phyloP scores from a whole-genome alignment of 2,113 vertebrate species.

The Noturus placidus region DNA sequence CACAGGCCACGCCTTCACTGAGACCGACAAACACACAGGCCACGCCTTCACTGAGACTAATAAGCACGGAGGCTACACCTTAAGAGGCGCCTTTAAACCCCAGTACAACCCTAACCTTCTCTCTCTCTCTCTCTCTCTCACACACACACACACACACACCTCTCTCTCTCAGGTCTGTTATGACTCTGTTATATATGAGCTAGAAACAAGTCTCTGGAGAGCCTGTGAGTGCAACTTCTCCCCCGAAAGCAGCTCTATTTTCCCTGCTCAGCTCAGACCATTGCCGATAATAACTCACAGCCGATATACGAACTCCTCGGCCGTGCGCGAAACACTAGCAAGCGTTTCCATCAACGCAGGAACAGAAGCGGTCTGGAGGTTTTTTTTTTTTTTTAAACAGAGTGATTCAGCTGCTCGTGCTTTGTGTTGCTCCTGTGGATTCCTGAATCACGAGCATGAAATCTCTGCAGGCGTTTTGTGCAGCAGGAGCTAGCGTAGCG shows the following conservation, averaged over 20 bases:
- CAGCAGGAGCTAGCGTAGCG: background rate
- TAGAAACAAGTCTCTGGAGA: conserved; percentile 7
- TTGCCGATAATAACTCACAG: background rate
- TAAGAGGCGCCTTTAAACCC: background rate
- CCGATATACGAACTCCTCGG: background rate
- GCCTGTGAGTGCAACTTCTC: background rate
- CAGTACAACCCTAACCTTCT: background rate
- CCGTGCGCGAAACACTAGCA: background rate
- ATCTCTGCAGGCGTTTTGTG: background rate
- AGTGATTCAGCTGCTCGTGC: background rate
- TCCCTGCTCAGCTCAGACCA: background rate
- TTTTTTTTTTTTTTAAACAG: background rate
- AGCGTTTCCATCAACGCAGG: background rate
- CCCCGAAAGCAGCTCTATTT: conserved; percentile 6
- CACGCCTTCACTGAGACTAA: background rate
- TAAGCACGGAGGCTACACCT: background rate
- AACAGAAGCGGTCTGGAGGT: background rate
- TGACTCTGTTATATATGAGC: conserved; percentile 5
- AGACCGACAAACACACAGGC: too few species aligned
- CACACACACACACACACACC: conserved; percentile 16
- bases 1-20: background rate
- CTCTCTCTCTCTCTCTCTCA: background rate
- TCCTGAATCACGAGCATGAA: background rate
- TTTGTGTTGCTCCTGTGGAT: background rate
- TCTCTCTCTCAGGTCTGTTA: conserved; percentile 11